Base-by-base conservation (phyloP, 2,888 invertebrate species). In the Endomychus coccineus region DNA sequence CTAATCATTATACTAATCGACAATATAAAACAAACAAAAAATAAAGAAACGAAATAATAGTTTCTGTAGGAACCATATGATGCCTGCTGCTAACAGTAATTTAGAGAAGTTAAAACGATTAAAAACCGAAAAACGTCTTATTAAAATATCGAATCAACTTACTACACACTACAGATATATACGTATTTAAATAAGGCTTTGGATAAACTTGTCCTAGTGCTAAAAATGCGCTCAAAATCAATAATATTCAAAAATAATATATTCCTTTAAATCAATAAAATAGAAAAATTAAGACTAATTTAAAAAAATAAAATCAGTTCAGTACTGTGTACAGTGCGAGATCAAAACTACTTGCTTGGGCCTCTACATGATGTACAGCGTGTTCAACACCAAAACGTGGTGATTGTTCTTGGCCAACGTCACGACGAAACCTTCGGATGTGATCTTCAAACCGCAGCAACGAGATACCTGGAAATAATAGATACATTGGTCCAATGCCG, bases 401-500 rank as follows among this genome's bases (percentile, higher is more conserved):
- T 96, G 95, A 74, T 96, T 96, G 75, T 95, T 96, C 75, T 96
- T 96, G 66, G 95, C 95, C 71, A 96, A 72, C 49, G 95, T 91
- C 54, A 91, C 89, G 56, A 95, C 87, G 69, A 90, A 92, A 52
- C 95, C 95, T 69, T 95, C 94, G 12, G 90, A 88, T 39, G 95
- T 95, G 59, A 96, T 92, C 74, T 95, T 95, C 61, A 96, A 74
- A 46, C 95, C 95, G 67, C 95, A 96, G 75, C 95, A 96, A 59
- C 95, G 88, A 49, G 94, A 94, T 48, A 96, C 95, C 87, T 95
- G 71, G n/a, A 66, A 66, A n/a, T n/a, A n/a, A n/a, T n/a, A n/a
- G n/a, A n/a, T n/a, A n/a, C n/a, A n/a, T n/a, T n/a, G n/a, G n/a
- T n/a, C n/a, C n/a, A n/a, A n/a, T n/a, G n/a, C n/a, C n/a, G n/a